Evolutionary conservation across 2,113 vertebrate genomes (phyloP).

Genomic region (Seriola quinqueradiata): DNA sequence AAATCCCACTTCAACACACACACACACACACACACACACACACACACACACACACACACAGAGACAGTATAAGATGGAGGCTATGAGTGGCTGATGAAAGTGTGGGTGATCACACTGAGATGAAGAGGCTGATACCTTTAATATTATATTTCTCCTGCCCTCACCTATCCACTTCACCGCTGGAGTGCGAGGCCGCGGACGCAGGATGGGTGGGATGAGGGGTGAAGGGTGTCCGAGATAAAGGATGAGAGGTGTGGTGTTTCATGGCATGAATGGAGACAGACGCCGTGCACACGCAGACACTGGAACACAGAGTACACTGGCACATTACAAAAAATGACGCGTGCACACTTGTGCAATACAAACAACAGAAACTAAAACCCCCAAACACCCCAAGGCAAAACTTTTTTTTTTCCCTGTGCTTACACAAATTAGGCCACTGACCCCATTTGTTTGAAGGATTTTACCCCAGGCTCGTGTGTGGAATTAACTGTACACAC

Average conservation of each 20-base stretch:
- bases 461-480: neutral
- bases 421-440: slow-evolving; percentile 30
- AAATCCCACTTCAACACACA: neutral
- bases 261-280: slow-evolving; percentile 67
- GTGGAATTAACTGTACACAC: neutral
- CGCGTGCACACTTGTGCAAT: neutral
- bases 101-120: slow-evolving; percentile 21
- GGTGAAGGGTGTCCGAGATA: slow-evolving; percentile 37
- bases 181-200: slow-evolving; percentile 33
- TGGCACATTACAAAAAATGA: slow-evolving; percentile 19
- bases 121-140: slow-evolving; percentile 61
- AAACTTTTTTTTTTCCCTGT: neutral
- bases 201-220: slow-evolving; percentile 54
- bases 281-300: slow-evolving; percentile 24
- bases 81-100: slow-evolving; percentile 11
- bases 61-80: neutral
- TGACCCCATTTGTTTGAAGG: slow-evolving; percentile 18
- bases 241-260: slow-evolving; percentile 49
- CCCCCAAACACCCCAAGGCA: neutral
- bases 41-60: neutral
- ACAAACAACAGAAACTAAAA: slow-evolving; percentile 11
- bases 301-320: slow-evolving; percentile 63
- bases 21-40: slow-evolving; percentile 1
- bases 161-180: slow-evolving; percentile 43
- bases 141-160: neutral